These are phyloP conservation scores for Cantharis rustica DNA, from an alignment of 2,888 invertebrate genomes.

Conservation along the genomic window DNA sequence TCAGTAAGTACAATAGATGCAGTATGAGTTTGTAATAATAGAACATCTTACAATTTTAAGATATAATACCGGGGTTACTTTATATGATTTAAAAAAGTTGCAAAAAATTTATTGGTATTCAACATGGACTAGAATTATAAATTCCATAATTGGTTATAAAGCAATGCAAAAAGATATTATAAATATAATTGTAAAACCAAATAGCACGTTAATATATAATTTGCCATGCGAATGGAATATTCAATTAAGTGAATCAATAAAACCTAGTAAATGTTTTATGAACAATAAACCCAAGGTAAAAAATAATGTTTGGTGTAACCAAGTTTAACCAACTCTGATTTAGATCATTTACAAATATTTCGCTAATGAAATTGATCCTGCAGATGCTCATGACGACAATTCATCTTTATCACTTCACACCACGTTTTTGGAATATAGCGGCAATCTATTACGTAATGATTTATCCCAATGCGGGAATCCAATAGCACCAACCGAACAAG, in stretches of 20 bases:
- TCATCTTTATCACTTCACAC: conserved; percentile 81
- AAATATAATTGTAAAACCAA: conserved; percentile 81
- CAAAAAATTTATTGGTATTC: conserved; percentile 72
- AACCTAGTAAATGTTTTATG: conserved; percentile 76
- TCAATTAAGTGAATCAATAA: conserved; percentile 85
- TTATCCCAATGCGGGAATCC: conserved; percentile 66
- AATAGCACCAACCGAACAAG: neutral
- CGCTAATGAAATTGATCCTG: conserved; percentile 70
- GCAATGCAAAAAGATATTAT: conserved; percentile 92
- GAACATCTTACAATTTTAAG: conserved; percentile 41
- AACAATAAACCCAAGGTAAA: conserved; percentile 69
- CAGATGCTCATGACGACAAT: conserved; percentile 75
- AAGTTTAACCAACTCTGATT: conserved; percentile 20
- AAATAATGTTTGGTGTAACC: neutral
- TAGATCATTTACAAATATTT: conserved; percentile 93
- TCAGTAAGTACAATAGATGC: neutral
- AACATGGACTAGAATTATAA: conserved; percentile 76
- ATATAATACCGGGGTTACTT: conserved; percentile 81
- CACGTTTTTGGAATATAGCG: conserved; percentile 85
- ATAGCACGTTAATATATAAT: conserved; percentile 72
- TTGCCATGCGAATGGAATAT: conserved; percentile 91
- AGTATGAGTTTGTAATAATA: neutral
- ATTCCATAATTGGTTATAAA: conserved; percentile 70
- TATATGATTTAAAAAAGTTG: conserved; percentile 74
- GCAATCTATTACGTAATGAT: conserved; percentile 75